A percentile compares a stretch with the other conserved stretches of the same genome.
phyloP scores from a whole-genome alignment of 2,113 vertebrate species.

The Seriola aureovittata region DNA sequence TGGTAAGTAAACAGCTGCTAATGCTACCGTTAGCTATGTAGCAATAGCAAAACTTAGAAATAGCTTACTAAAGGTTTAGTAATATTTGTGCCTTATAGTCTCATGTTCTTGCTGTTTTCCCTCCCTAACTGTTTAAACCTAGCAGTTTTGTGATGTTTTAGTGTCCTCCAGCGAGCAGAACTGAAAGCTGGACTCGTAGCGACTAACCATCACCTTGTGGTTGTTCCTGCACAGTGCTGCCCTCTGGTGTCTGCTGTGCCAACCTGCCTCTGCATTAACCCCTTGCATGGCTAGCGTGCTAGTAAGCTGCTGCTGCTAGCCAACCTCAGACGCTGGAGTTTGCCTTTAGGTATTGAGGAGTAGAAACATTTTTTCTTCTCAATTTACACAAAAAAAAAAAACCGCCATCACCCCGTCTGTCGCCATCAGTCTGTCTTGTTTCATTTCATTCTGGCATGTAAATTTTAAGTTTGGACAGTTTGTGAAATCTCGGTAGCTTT shows the following conservation, averaged over 20 bases:
- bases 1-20: too few relatives aligned
- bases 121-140: neutral
- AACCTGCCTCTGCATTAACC: slow-evolving; percentile 62
- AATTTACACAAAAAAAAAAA: slow-evolving; percentile 12
- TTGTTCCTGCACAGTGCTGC: slow-evolving; percentile 71
- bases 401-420: neutral
- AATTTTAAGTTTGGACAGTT: too few relatives aligned
- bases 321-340: slow-evolving; percentile 49
- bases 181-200: neutral
- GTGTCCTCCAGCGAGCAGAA: slow-evolving; percentile 8
- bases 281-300: slow-evolving; percentile 68
- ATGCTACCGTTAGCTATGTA: too few relatives aligned
- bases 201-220: slow-evolving; percentile 62
- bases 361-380: slow-evolving; percentile 65
- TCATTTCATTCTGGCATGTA: too few relatives aligned
- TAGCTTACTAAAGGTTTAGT: neutral
- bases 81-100: slow-evolving; percentile 22
- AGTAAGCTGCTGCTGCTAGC: slow-evolving; percentile 33
- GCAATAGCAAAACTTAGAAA: too few relatives aligned
- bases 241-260: slow-evolving; percentile 46
- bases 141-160: slow-evolving; percentile 24
- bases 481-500: too few relatives aligned
- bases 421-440: neutral
- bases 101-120: slow-evolving; percentile 13
- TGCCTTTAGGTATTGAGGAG: slow-evolving; percentile 18